Conservation (phyloP, 1,140 invertebrate species). For the Drosophila baimaii region DNA sequence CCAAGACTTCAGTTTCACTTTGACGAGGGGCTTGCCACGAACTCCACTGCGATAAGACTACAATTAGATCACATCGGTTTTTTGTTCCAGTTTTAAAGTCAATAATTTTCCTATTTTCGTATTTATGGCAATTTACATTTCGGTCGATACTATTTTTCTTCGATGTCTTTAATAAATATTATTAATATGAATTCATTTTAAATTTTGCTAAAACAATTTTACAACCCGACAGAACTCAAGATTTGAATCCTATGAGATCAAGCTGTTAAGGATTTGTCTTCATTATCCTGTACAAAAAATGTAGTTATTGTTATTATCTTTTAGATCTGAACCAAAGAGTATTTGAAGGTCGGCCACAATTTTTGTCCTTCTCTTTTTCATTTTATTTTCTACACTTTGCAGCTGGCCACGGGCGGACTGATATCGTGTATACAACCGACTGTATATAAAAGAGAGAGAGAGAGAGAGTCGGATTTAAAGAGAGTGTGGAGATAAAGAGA, state of each 20-base stretch:
- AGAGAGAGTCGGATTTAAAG: background rate
- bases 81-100: too few relatives aligned
- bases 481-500: constrained; percentile 1
- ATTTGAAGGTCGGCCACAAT: background rate
- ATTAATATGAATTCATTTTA: too few relatives aligned
- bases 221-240: too few relatives aligned
- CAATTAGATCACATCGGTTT: too few relatives aligned
- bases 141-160: too few relatives aligned
- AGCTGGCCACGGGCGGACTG: background rate
- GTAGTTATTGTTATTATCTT: background rate
- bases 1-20: background rate
- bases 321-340: background rate
- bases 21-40: background rate
- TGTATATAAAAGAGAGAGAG: constrained; percentile 1
- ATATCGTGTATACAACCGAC: background rate
- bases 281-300: background rate
- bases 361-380: background rate
- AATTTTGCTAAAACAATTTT: too few relatives aligned
- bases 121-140: too few relatives aligned
- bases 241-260: too few relatives aligned
- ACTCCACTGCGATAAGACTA: background rate
- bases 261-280: too few relatives aligned
- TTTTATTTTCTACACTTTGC: background rate
- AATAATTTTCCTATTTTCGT: too few relatives aligned
- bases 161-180: too few relatives aligned